phyloP scores from a whole-genome alignment of 2,113 vertebrate species.

The Trinectes maculatus region DNA sequence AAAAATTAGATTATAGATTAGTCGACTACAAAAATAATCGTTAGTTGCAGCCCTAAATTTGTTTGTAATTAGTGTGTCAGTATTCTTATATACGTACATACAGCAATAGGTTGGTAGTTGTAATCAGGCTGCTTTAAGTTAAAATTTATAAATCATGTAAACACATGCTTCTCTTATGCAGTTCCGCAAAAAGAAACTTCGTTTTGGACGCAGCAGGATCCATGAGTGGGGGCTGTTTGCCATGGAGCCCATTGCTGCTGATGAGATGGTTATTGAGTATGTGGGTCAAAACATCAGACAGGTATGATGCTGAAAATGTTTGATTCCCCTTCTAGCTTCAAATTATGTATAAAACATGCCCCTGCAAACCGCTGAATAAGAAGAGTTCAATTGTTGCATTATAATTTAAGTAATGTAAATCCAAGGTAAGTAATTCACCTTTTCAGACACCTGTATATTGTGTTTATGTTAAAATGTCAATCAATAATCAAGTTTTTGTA shows the following conservation, averaged over 20 bases:
- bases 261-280: conserved; percentile 98
- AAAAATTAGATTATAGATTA: too few species aligned
- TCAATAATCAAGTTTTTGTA: too few species aligned
- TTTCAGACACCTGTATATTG: not conserved
- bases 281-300: conserved; percentile 96
- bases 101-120: too few species aligned
- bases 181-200: conserved; percentile 95
- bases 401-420: not conserved
- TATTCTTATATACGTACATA: too few species aligned
- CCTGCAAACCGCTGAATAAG: too few species aligned
- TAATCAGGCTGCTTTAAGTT: too few species aligned
- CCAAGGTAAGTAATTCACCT: not conserved
- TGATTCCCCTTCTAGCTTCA: not conserved
- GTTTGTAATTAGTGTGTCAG: too few species aligned
- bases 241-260: conserved; percentile 95
- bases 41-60: too few species aligned
- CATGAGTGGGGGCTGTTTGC: conserved; percentile 97
- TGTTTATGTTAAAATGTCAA: too few species aligned
- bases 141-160: not conserved
- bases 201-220: conserved; percentile 93
- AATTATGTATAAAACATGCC: not conserved
- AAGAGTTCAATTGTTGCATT: not conserved
- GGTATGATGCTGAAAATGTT: conserved; percentile 71
- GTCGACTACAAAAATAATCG: too few species aligned
- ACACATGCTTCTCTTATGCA: conserved; percentile 38